Conservation (phyloP, 2,888 invertebrate genomes). For the Meandrusa payeni region DNA sequence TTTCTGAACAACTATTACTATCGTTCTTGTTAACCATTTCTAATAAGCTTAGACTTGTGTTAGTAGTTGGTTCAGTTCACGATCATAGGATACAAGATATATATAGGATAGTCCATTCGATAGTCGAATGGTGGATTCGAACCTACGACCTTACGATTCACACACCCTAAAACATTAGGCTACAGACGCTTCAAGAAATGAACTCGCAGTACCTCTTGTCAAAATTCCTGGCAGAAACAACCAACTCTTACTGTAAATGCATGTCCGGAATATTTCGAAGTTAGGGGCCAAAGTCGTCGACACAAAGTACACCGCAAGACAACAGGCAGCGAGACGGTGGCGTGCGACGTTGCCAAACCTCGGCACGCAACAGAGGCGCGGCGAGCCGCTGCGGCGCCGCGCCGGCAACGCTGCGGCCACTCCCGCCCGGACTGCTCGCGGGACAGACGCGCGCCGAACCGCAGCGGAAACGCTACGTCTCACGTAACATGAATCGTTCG, state of each 20-base stretch:
- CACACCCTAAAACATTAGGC: too few relatives aligned
- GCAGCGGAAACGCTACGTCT: conserved; percentile 36
- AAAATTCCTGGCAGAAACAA: too few relatives aligned
- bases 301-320: neutral
- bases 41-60: too few relatives aligned
- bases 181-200: too few relatives aligned
- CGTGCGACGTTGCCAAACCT: conserved; percentile 31
- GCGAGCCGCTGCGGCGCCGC: conserved; percentile 54
- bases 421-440: conserved; percentile 35
- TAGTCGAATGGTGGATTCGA: too few relatives aligned
- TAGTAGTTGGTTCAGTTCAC: too few relatives aligned
- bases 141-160: too few relatives aligned
- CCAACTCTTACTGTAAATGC: neutral
- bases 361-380: conserved; percentile 27
- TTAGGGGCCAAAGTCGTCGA: conserved; percentile 6
- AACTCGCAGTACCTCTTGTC: too few relatives aligned
- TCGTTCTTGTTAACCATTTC: too few relatives aligned
- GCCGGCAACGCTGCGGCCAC: conserved; percentile 48
- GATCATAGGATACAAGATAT: too few relatives aligned
- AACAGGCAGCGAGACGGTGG: conserved; percentile 10
- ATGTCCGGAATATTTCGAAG: neutral
- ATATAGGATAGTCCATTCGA: too few relatives aligned
- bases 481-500: conserved; percentile 26
- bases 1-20: too few relatives aligned
- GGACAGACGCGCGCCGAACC: conserved; percentile 30